Evolutionary conservation across 2,113 vertebrate genomes (phyloP).

Genomic region (Thamnaconus septentrionalis): DNA sequence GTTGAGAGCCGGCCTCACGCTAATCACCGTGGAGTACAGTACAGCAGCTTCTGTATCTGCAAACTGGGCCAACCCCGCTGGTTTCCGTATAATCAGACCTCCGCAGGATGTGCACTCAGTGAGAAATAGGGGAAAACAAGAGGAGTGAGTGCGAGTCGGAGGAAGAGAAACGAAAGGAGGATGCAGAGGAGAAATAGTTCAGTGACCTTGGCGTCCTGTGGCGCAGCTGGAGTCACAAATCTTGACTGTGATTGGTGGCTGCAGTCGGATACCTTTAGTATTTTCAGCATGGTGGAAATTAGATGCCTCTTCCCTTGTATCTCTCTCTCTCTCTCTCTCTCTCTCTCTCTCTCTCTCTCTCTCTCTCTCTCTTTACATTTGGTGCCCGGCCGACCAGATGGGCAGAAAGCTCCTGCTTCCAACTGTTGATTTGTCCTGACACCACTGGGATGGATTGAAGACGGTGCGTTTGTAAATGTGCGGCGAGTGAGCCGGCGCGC

Average conservation of each 20-base stretch:
- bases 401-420: constrained; percentile 54
- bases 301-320: constrained; percentile 35
- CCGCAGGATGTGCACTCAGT: neutral
- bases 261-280: constrained; percentile 35
- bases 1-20: constrained; percentile 35
- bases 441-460: constrained; percentile 55
- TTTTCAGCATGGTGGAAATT: constrained; percentile 43
- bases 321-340: too few relatives aligned
- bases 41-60: constrained; percentile 59
- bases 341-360: too few relatives aligned
- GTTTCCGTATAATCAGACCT: constrained; percentile 53
- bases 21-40: constrained; percentile 59
- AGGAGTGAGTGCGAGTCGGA: constrained; percentile 13
- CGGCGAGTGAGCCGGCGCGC: constrained; percentile 13
- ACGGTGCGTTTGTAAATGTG: constrained; percentile 22
- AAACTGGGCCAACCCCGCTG: constrained; percentile 43
- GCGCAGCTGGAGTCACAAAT: constrained; percentile 34
- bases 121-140: constrained; percentile 6
- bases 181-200: constrained; percentile 12
- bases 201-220: constrained; percentile 50
- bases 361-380: neutral
- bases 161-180: constrained; percentile 11
- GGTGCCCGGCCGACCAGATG: constrained; percentile 65
- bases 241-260: constrained; percentile 50
- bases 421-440: constrained; percentile 63